Conservation (phyloP, 2,888 invertebrate genomes). For the Deilephila elpenor region DNA sequence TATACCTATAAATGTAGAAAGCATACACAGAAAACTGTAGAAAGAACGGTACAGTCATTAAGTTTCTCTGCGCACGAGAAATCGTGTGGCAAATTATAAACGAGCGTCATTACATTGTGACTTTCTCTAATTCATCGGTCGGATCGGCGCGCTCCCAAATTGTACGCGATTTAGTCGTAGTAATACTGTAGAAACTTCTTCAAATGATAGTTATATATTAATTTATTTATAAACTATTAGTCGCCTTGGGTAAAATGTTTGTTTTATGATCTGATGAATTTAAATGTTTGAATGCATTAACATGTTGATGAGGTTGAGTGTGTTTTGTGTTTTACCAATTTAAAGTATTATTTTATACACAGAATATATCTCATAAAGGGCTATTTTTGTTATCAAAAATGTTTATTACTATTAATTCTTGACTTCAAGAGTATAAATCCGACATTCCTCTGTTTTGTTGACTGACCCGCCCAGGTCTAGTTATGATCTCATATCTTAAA, state of each 20-base stretch:
- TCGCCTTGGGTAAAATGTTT: neutral
- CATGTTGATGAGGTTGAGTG: neutral
- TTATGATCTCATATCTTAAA: no score
- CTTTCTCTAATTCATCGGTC: constrained; percentile 25
- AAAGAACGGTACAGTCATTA: constrained; percentile 18
- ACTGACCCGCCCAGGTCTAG: no score
- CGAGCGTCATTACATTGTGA: constrained; percentile 21
- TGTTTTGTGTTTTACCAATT: neutral
- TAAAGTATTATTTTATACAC: neutral
- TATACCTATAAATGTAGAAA: neutral
- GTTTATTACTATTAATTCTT: neutral
- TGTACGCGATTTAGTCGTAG: neutral
- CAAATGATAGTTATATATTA: neutral
- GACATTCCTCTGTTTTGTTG: no score
- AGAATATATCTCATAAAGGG: neutral
- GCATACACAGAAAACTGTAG: constrained; percentile 9
- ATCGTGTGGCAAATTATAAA: constrained; percentile 27
- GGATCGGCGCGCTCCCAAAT: constrained; percentile 17
- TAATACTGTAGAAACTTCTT: neutral
- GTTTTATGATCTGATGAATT: neutral
- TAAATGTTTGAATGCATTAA: neutral
- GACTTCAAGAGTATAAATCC: neutral
- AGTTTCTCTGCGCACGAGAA: constrained; percentile 24
- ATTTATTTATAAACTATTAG: neutral
- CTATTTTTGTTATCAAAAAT: neutral